Base-by-base conservation (phyloP, 2,113 vertebrate genomes). In the Menidia beryllina region DNA sequence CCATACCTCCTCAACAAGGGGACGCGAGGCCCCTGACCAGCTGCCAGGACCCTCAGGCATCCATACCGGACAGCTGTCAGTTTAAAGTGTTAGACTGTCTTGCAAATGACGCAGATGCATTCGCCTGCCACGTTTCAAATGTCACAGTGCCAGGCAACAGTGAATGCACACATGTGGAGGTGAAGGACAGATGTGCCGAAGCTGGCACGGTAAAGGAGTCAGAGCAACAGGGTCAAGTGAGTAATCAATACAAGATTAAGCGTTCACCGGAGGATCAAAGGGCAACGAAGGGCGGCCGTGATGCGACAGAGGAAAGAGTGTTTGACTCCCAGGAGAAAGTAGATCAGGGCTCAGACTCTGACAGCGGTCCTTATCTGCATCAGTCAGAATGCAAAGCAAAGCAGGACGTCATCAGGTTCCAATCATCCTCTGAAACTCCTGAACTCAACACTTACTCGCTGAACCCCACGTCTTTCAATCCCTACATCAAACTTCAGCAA, bases 281-380 rank as follows among this genome's bases (percentile, higher is more conserved):
- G 39, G n/a, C 24, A 24, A 41, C 47, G 14, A 36, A 45, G n/a
- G 34, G 20, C n/a, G 15, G 5, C 34, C 13, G 27, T 25, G 34
- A 21, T 2, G 3, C 25, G 19, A 9, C 27, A 25, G 20, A 69
- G 12, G 26, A 39, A 71, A 39, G 8, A 14, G 11, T 7, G 3
- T n/a, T 24, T 0, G 1, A 19, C 20, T 38, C 43, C 21, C 68
- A 58, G 56, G 63, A 62, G 38, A 50, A 61, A 7, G 52, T 69
- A 11, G 9, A 70, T 34, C 36, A 21, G 45, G 50, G 1, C 1
- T 11, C 34, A 5, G 50, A 21, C n/a, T 25, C 11, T 20, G 59
- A 21, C 11, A 26, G 63, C 0, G 30, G 25, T 7, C 4, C 17
- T 39, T 6, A 5, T 34, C 30, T 20, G 3, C 55, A 63, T 5